Percentiles rank a stretch among this genome's conserved stretches.
Conservation (phyloP, 1,140 invertebrate genomes). For the Cyclargus thomasi region DNA sequence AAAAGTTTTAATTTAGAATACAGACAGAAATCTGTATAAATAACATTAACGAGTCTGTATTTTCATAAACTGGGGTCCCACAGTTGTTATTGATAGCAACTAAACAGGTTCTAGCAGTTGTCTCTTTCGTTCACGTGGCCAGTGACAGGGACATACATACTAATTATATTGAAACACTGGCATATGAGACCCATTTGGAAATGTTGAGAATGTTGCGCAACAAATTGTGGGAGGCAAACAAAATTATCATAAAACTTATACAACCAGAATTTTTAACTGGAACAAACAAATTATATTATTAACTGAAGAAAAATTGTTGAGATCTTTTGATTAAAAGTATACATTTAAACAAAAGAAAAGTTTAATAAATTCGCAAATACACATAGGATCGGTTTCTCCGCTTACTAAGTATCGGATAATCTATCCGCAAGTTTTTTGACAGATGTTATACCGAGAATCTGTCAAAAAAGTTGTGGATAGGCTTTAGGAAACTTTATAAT, state of each 20-base stretch:
- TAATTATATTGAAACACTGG: background rate
- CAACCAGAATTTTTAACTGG: background rate
- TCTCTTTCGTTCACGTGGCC: background rate
- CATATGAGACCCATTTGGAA: conserved; percentile 20
- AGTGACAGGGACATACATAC: background rate
- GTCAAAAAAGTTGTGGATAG: no score
- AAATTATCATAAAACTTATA: conserved; percentile 8
- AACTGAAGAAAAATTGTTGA: no score
- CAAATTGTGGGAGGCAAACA: background rate
- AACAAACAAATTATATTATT: background rate
- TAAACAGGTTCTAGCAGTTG: background rate
- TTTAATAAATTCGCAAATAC: no score
- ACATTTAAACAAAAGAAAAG: no score
- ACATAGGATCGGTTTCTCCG: no score
- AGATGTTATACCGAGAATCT: no score
- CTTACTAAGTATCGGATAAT: no score
- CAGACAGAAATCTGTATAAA: background rate
- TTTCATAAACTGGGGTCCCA: background rate
- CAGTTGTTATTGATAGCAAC: background rate
- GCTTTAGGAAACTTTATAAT: no score
- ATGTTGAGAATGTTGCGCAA: conserved; percentile 19
- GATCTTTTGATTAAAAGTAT: no score
- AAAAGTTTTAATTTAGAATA: background rate
- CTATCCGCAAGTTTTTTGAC: no score
- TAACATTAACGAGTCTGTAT: background rate